A percentile compares a stretch with the other conserved stretches of the same genome.
These are phyloP conservation scores for Acholoe squamosa DNA, from an alignment of 2,888 invertebrate genomes.

Conservation along the genomic window DNA sequence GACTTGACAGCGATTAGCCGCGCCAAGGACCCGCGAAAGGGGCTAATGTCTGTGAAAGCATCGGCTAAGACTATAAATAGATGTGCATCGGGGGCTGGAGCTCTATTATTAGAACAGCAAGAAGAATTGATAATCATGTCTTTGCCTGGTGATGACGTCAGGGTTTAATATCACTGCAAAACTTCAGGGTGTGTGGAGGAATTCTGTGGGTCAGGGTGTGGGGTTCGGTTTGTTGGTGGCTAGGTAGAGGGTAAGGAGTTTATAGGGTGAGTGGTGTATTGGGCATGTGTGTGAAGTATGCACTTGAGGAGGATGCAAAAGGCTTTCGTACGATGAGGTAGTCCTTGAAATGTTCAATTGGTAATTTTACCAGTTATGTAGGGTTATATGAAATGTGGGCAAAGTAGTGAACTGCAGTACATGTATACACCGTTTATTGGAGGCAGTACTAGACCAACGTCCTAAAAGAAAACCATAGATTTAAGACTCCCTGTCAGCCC, in stretches of 20 bases:
- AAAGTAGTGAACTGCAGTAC: no score
- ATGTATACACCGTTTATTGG: no score
- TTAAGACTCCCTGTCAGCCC: no score
- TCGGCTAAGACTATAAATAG: slow-evolving; percentile 27
- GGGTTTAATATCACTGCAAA: not conserved
- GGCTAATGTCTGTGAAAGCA: slow-evolving; percentile 40
- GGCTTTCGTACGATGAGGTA: no score
- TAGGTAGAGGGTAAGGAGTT: not conserved
- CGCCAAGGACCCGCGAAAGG: not conserved
- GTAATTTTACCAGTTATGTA: no score
- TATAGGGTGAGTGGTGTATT: not conserved
- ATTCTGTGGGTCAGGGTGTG: not conserved
- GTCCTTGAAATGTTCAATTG: no score
- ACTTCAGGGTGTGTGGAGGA: not conserved
- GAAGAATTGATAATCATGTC: slow-evolving; percentile 43
- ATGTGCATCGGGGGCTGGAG: not conserved
- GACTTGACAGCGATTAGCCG: not conserved
- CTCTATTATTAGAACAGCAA: slow-evolving; percentile 49
- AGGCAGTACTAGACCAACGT: no score
- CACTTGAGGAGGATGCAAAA: not conserved
- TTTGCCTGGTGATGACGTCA: slow-evolving; percentile 12
- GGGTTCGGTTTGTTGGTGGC: not conserved
- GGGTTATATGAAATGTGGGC: no score
- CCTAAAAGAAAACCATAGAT: no score
- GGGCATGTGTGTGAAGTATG: not conserved